phyloP scores from a whole-genome alignment of 2,888 invertebrate genomes.

The Nezara viridula region DNA sequence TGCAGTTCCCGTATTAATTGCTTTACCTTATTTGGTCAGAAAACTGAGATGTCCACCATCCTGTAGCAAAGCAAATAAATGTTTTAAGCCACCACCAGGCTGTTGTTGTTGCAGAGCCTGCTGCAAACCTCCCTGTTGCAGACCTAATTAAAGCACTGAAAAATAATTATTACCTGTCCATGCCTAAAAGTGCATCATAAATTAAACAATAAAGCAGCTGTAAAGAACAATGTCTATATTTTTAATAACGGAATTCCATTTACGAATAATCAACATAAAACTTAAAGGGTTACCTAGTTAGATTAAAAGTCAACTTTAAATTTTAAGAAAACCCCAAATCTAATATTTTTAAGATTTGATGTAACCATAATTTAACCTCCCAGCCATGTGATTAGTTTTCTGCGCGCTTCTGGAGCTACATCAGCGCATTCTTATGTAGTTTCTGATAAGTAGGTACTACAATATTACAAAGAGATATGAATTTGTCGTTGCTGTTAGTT shows the following conservation, averaged over 20 bases:
- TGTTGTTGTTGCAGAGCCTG: not conserved
- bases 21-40: conserved; percentile 24
- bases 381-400: conserved; percentile 53
- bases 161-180: not conserved
- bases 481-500: not conserved
- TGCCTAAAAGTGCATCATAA: not conserved
- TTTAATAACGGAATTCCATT: not conserved
- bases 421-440: not conserved
- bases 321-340: not conserved
- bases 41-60: conserved; percentile 47
- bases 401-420: conserved; percentile 54
- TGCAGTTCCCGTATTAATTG: conserved; percentile 32
- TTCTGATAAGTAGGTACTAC: not conserved
- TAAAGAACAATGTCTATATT: not conserved
- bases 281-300: not conserved
- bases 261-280: not conserved
- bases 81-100: conserved; percentile 41
- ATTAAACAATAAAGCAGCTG: not conserved
- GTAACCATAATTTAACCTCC: conserved; percentile 49
- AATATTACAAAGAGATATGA: conserved; percentile 42
- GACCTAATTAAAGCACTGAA: not conserved
- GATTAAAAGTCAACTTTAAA: not conserved
- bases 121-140: conserved; percentile 28
- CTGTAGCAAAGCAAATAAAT: conserved; percentile 3
- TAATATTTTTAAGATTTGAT: not conserved